Base-by-base conservation (phyloP, 2,797 vertebrate genomes). In the Lophius americanus region DNA sequence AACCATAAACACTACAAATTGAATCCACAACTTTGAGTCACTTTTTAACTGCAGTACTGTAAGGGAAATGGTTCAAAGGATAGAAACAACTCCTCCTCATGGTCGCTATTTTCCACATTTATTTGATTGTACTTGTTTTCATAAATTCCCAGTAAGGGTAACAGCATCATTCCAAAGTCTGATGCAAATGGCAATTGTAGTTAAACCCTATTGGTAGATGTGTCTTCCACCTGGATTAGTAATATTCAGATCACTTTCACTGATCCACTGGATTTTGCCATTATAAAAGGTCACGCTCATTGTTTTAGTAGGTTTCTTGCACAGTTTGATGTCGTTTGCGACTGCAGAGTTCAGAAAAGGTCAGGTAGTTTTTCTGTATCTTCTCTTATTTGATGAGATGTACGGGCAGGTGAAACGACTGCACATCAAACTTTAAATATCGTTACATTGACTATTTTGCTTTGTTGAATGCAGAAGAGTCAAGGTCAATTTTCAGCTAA, bases 141-240 rank as follows among this genome's bases (percentile, higher is more conserved):
- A 83, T 81, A 68, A 85, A 76, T 80, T 68, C 82, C 41, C 75
- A 69, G 84, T 72, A 44, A 55, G 62, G 39, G 49, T 69, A 79
- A 56, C 78, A 81, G 75, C 76, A 47, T 76, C 78, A 76, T 50
- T 42, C 63, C 66, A 61, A 68, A 64, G 52, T 60, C 69, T 70
- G 55, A 81, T 87, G 76, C 65, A 81, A 63, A 61, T 23, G 37
- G 61, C 68, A 54, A 36, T 57, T 73, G 76, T 73, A 42, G 62
- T 73, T 69, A 67, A 65, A 68, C 53, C 46, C 59, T 73, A 76
- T 82, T 52, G 82, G 59, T 64, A 7, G 48, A 79, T 50, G 51
- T 13, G 37, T 55, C 56, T 70, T 74, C 56, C 69, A 50, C 54
- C 59, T 23, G 33, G 47, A 54, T 68, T 43, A 73, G 60, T 63